Evolutionary conservation across 64 coral and sea anemone genomes (phyloP).

Genomic region (Pocillopora verrucosa): DNA sequence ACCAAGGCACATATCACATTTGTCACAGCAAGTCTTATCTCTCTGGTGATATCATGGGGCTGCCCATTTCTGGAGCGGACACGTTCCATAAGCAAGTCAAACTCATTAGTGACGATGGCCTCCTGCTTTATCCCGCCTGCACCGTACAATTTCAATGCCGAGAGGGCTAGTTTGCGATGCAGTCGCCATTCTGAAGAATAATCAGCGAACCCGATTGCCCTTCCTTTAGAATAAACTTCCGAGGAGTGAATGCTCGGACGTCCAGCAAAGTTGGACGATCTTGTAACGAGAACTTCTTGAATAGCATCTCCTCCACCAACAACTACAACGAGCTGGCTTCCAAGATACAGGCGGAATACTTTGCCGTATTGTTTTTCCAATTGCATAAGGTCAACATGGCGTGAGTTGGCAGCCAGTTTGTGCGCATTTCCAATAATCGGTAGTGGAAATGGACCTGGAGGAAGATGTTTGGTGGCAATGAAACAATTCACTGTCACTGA

Average conservation of each 20-base stretch:
- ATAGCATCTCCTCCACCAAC: background rate
- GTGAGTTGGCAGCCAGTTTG: background rate
- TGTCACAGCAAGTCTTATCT: constrained; percentile 45
- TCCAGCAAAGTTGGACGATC: background rate
- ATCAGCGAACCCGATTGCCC: background rate
- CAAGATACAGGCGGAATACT: background rate
- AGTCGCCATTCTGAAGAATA: constrained; percentile 18
- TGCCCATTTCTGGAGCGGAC: constrained; percentile 19
- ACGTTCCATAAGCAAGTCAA: constrained; percentile 30
- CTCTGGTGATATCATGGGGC: constrained; percentile 7
- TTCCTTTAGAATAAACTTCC: background rate
- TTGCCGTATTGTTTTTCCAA: constrained; percentile 4
- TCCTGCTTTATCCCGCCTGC: background rate
- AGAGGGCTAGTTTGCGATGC: constrained; percentile 16
- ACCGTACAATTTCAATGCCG: constrained; percentile 27
- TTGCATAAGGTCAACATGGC: background rate
- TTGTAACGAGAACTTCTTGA: background rate
- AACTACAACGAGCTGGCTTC: background rate
- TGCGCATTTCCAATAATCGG: constrained; percentile 2
- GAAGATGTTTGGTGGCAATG: background rate
- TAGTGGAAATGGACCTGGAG: background rate
- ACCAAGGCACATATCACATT: constrained; percentile 64
- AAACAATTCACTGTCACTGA: background rate
- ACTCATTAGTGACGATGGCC: constrained; percentile 11
- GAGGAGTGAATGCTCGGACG: background rate